phyloP scores from a whole-genome alignment of 2,797 vertebrate species.

The Intellagama lesueurii region DNA sequence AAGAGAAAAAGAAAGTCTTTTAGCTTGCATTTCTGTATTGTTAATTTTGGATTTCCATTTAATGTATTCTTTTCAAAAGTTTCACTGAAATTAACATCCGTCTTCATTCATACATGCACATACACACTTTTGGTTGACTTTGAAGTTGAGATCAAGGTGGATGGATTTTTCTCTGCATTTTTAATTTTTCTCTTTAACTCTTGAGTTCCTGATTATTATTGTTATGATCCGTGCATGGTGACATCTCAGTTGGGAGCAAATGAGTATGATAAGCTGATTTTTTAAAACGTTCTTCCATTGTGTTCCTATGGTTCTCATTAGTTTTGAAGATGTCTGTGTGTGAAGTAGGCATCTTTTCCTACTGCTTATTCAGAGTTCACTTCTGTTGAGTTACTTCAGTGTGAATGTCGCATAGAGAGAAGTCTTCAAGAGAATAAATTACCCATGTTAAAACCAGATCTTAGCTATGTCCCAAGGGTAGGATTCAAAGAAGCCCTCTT shows the following conservation, averaged over 20 bases:
- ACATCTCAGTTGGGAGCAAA: slow-evolving; percentile 16
- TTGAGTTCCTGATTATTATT: slow-evolving; percentile 23
- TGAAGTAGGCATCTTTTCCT: slow-evolving; percentile 51
- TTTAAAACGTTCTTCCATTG: slow-evolving; percentile 1
- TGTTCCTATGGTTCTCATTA: slow-evolving; percentile 16
- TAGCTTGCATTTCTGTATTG: slow-evolving; percentile 33
- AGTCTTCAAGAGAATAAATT: slow-evolving; percentile 51
- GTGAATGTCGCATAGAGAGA: slow-evolving; percentile 41
- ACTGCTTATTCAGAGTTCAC: background rate
- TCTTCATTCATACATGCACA: background rate
- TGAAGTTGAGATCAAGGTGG: slow-evolving; percentile 46
- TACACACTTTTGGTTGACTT: slow-evolving; percentile 39
- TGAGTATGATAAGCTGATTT: slow-evolving; percentile 44
- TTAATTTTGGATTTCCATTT: slow-evolving; percentile 55
- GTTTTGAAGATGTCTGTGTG: slow-evolving; percentile 38
- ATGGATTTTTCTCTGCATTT: background rate
- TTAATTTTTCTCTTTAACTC: slow-evolving; percentile 28
- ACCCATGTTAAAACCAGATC: background rate
- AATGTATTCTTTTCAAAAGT: slow-evolving; percentile 43
- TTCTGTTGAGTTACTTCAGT: slow-evolving; percentile 22
- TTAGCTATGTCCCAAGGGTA: slow-evolving; percentile 4
- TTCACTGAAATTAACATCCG: slow-evolving; percentile 45
- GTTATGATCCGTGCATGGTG: slow-evolving; percentile 46
- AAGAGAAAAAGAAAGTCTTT: slow-evolving; percentile 17
- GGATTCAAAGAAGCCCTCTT: background rate